Percentiles rank a stretch among this genome's conserved stretches.
Evolutionary conservation across 2,888 invertebrate species (phyloP).

Genomic region (Troides aeacus): DNA sequence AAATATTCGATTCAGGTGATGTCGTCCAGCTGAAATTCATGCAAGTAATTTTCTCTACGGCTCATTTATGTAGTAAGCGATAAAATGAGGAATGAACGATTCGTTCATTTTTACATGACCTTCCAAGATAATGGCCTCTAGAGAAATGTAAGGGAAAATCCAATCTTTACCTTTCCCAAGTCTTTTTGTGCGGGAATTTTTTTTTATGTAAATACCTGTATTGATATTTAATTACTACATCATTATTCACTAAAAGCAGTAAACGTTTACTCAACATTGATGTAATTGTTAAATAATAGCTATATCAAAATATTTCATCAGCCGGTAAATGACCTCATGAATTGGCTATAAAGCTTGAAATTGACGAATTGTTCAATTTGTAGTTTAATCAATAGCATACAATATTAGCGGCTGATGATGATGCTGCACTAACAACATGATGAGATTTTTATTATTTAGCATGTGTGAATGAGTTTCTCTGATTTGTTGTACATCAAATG

Average conservation of each 20-base stretch:
- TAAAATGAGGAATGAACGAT: conserved; percentile 1
- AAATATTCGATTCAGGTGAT: background rate
- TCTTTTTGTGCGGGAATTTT: background rate
- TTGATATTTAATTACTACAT: background rate
- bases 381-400: no score
- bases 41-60: background rate
- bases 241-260: background rate
- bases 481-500: no score
- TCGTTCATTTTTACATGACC: conserved; percentile 4
- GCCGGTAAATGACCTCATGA: no score
- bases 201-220: conserved; percentile 2
- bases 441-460: no score
- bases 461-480: no score
- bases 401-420: no score
- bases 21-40: background rate
- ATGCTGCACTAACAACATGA: no score
- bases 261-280: background rate
- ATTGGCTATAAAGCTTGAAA: no score
- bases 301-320: no score
- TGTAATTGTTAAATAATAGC: no score
- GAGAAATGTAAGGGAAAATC: conserved; percentile 1
- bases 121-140: conserved; percentile 1
- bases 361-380: no score
- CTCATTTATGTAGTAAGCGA: conserved; percentile 1
- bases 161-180: background rate